Evolutionary conservation across 2,888 invertebrate genomes (phyloP), one percentile per base, ranked within the genome.

Genomic region (Quadroppia sp.): DNA sequence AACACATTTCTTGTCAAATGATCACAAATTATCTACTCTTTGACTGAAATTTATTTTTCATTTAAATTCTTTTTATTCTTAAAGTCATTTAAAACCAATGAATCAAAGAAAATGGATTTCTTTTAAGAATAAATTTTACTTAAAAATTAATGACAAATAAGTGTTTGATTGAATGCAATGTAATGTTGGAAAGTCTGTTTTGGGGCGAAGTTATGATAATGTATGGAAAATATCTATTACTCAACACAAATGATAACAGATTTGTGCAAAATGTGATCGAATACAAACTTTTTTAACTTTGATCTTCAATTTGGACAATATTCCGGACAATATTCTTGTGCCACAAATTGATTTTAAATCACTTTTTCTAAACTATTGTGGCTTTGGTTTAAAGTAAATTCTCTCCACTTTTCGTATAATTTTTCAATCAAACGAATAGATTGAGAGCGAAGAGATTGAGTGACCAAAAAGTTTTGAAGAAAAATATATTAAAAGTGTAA

Each of bases 301-400:
- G 61, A 32, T 61, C 61, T 61, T 36, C 53, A 53, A 20, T 61
- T 61, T 61, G 61, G 36, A 53, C 53, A 25, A n/a, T 45, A n/a
- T 45, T 45, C 15, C 36, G 61, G 61, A 61, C 61, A n/a, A 36
- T 28, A 20, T 36, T 59, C n/a, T 64, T 40, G 30, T 36, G 40
- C 23, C 40, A 40, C 67, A 67, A 67, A 67, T 67, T 67, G 67
- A 67, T 67, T 67, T 67, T 40, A 67, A 67, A 40, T 67, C 67
- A 40, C 67, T 67, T 67, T 67, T 67, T 23, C 67, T 40, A 20
- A 40, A 36, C 67, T 67, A 40, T 67, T 42, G 67, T 67, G 23
- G 20, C 32, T 64, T 15, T 64, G 11, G n/a, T 20, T 36, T 67
- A 25, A 42, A 40, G 67, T 67, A n/a, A 23, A 67, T 67, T 67